A percentile compares a stretch with the other conserved stretches of the same genome.
Evolutionary conservation across 2,797 vertebrate genomes (phyloP).

Genomic region (Channallabes apus): DNA sequence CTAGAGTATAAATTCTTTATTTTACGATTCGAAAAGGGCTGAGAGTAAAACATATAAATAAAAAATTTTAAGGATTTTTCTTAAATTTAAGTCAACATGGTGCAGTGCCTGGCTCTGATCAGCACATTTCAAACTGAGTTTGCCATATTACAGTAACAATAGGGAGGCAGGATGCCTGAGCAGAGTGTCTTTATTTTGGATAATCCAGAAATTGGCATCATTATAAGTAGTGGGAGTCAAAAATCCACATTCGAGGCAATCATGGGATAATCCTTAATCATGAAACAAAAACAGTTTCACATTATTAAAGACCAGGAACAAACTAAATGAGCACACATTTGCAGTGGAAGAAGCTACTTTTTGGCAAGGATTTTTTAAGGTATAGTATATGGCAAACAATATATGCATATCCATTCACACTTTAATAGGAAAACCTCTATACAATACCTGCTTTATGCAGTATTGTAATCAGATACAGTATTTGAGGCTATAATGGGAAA

Average conservation of each 20-base stretch:
- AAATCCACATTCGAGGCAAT: conserved; percentile 1
- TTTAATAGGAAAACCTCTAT: no score
- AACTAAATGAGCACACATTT: neutral
- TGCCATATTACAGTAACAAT: conserved; percentile 7
- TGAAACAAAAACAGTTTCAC: conserved; percentile 17
- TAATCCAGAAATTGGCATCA: conserved; percentile 20
- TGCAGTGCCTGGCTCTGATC: neutral
- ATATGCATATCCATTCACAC: no score
- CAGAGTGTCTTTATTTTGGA: conserved; percentile 1
- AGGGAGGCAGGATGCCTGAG: conserved; percentile 24
- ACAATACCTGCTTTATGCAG: no score
- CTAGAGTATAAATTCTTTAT: neutral
- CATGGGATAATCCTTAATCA: conserved; percentile 14
- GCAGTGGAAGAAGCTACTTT: neutral
- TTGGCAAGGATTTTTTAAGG: neutral
- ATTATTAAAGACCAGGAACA: conserved; percentile 15
- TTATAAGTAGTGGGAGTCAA: conserved; percentile 5
- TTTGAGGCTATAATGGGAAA: no score
- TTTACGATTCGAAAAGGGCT: neutral
- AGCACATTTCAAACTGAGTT: conserved; percentile 26
- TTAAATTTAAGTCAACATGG: neutral
- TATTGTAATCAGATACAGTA: no score
- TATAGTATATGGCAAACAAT: neutral
- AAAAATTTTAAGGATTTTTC: neutral
- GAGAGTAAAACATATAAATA: neutral